Conservation (phyloP, 2,797 vertebrate genomes). For the Linurgus olivaceus region DNA sequence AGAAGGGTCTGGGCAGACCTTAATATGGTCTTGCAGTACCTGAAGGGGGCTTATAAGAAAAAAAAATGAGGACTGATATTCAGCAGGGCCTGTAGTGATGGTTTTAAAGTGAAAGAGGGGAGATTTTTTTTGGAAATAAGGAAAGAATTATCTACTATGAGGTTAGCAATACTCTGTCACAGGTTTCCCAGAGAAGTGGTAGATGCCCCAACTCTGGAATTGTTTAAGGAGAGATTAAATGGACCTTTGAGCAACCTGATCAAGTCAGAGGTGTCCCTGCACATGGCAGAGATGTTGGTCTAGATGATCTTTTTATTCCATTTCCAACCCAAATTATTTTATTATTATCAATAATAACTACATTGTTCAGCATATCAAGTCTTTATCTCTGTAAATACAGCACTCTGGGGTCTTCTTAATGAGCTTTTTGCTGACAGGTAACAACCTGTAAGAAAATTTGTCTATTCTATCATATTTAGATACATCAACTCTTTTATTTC, state of each 20-base stretch:
- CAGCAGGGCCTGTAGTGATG: rapidly evolving
- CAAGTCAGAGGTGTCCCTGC: not conserved
- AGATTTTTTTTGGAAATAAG: not conserved
- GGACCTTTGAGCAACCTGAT: not conserved
- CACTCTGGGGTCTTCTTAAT: not conserved
- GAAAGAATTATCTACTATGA: not conserved
- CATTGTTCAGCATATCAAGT: not conserved
- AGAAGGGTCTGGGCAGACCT: not conserved
- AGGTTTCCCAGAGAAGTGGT: not conserved
- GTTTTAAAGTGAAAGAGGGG: not conserved
- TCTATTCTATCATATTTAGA: not conserved
- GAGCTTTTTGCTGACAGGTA: not conserved
- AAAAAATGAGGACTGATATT: not conserved
- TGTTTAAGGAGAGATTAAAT: not conserved
- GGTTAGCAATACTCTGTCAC: not conserved
- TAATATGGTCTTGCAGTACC: rapidly evolving
- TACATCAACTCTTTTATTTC: not conserved
- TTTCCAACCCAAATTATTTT: not conserved
- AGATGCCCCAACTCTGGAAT: not conserved
- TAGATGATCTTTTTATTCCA: not conserved
- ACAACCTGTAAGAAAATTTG: not conserved
- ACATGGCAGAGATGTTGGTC: not conserved
- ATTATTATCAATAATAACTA: not conserved
- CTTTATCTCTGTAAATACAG: not conserved
- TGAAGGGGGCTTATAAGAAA: not conserved